A percentile compares a stretch with the other conserved stretches of the same genome.
Conservation (phyloP, 1,140 invertebrate genomes). For the Neelides sp. region DNA sequence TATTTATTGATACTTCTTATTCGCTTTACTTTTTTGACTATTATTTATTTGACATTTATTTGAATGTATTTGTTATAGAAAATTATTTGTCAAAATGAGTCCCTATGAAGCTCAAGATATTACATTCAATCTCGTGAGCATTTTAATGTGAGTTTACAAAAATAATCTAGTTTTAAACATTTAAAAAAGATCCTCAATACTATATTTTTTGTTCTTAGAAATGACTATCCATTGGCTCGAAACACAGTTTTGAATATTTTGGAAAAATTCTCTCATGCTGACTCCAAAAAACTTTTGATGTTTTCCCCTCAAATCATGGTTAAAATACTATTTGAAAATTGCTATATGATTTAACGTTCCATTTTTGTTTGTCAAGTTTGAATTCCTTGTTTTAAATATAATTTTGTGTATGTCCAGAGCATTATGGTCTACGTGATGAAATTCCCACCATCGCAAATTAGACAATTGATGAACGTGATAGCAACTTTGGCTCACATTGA, state of each 20-base stretch:
- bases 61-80: constrained; percentile 7
- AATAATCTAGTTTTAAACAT: no score
- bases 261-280: constrained; percentile 1
- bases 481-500: constrained; percentile 20
- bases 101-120: constrained; percentile 6
- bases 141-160: no score
- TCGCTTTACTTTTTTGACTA: not conserved
- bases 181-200: no score
- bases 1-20: not conserved
- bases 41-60: not conserved
- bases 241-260: constrained; percentile 15
- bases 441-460: constrained; percentile 16
- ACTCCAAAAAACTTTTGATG: constrained; percentile 15
- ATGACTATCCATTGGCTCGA: constrained; percentile 2
- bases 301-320: constrained; percentile 26
- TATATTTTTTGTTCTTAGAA: no score
- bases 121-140: constrained; percentile 4
- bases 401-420: constrained; percentile 1
- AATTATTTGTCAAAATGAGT: constrained; percentile 11
- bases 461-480: constrained; percentile 20
- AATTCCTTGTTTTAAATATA: not conserved
- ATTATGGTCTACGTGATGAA: constrained; percentile 15
- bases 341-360: not conserved
- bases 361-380: not conserved
- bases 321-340: not conserved